Percentiles rank a stretch among this genome's conserved stretches.
phyloP scores from a whole-genome alignment of 2,113 vertebrate genomes.

The Boleophthalmus pectinirostris region DNA sequence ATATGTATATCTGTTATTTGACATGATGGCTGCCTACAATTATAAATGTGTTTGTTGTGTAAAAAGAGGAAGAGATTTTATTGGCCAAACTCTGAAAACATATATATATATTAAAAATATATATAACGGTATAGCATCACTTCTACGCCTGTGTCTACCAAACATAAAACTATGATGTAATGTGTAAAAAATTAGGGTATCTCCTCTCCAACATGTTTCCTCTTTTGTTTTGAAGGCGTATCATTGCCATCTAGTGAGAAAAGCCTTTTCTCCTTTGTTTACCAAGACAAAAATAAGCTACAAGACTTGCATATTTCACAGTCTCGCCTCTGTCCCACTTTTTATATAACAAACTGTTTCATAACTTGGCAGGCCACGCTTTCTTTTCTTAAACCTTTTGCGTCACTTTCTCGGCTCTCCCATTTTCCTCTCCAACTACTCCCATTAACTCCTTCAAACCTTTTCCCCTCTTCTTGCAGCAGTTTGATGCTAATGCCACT shows the following conservation, averaged over 20 bases:
- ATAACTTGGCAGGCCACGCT: slow-evolving; percentile 64
- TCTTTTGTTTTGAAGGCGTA: neutral
- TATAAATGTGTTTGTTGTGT: neutral
- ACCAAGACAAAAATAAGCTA: neutral
- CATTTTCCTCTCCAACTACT: neutral
- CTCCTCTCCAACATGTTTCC: neutral
- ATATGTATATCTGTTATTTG: neutral
- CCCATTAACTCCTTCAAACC: neutral
- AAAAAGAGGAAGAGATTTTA: neutral
- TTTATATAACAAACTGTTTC: slow-evolving; percentile 69
- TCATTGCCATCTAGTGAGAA: slow-evolving; percentile 8
- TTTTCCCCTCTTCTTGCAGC: slow-evolving; percentile 30
- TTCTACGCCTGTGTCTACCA: no score
- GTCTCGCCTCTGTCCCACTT: slow-evolving; percentile 37
- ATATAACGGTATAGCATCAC: no score
- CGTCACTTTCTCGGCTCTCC: slow-evolving; percentile 14
- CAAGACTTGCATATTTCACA: slow-evolving; percentile 26
- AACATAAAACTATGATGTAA: neutral
- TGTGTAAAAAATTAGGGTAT: neutral
- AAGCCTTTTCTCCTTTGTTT: neutral
- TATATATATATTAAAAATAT: no score
- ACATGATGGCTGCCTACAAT: neutral
- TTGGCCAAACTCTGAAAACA: neutral
- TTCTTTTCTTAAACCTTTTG: slow-evolving; percentile 8
- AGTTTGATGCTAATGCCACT: slow-evolving; percentile 42